A percentile compares a stretch with the other conserved stretches of the same genome.
These are phyloP conservation scores for Drosophila varians DNA, from an alignment of 1,140 invertebrate genomes.

Conservation along the genomic window DNA sequence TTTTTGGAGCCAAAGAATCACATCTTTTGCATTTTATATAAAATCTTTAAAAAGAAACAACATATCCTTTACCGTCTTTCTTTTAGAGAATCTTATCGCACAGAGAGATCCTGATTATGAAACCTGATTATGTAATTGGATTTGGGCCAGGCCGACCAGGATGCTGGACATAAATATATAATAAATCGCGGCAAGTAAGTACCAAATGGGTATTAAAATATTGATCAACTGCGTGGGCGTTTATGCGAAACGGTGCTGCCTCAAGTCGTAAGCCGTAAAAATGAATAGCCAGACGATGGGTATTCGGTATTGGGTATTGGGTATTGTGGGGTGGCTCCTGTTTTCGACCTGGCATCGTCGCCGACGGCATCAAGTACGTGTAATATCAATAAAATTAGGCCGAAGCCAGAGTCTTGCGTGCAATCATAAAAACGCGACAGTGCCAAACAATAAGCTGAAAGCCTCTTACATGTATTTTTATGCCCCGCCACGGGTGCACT, in stretches of 20 bases:
- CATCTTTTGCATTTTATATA: too few species aligned
- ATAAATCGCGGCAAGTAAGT: conserved; percentile 17
- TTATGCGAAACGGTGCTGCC: conserved; percentile 8
- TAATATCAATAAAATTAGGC: conserved; percentile 81
- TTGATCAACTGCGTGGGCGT: conserved; percentile 35
- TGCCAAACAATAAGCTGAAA: conserved; percentile 79
- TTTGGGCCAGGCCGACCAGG: conserved; percentile 6
- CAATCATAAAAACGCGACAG: conserved; percentile 70
- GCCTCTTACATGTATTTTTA: conserved; percentile 80
- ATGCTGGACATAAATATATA: conserved; percentile 5
- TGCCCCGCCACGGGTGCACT: conserved; percentile 35
- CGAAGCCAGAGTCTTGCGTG: conserved; percentile 31
- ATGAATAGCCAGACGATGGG: conserved; percentile 36
- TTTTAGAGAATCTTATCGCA: not conserved
- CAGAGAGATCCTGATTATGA: conserved; percentile 16
- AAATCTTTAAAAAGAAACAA: too few species aligned
- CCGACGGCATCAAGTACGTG: conserved; percentile 60
- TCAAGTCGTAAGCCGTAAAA: conserved; percentile 44
- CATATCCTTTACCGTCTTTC: too few species aligned
- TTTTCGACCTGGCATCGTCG: conserved; percentile 32
- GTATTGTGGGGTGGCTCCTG: conserved; percentile 11
- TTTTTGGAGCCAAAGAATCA: too few species aligned
- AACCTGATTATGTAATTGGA: conserved; percentile 45
- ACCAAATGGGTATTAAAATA: conserved; percentile 27
- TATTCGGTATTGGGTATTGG: not conserved